Percentiles rank a stretch among this genome's conserved stretches.
Conservation (phyloP, 2,113 vertebrate genomes). For the Bagarius yarrelli region DNA sequence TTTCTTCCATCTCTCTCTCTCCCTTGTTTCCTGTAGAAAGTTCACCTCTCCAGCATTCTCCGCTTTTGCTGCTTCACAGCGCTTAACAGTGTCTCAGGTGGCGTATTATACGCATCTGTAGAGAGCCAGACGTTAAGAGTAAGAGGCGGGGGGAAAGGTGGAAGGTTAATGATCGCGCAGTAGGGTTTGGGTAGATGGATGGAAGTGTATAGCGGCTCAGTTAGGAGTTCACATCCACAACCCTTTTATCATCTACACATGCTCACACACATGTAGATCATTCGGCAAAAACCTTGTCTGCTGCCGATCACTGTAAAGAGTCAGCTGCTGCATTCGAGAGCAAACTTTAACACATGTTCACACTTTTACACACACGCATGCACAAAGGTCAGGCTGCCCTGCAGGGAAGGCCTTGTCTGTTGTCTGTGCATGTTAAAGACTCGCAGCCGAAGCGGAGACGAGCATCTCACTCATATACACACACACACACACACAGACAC, state of each 20-base stretch:
- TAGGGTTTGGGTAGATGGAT: constrained; percentile 17
- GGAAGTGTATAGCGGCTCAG: not conserved
- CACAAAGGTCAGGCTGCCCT: constrained; percentile 59
- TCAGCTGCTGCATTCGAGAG: constrained; percentile 38
- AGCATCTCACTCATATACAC: not conserved
- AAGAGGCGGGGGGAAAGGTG: not conserved
- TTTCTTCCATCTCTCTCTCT: not conserved
- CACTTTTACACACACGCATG: constrained; percentile 43
- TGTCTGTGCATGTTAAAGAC: constrained; percentile 60
- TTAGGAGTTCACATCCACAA: constrained; percentile 21
- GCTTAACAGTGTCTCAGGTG: constrained; percentile 10
- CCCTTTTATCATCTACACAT: not conserved
- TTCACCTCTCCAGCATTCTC: not conserved
- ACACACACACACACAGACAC: constrained; percentile 5
- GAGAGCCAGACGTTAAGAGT: not conserved
- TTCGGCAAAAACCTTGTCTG: constrained; percentile 40
- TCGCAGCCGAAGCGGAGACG: constrained; percentile 32
- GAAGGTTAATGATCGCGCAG: not conserved
- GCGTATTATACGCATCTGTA: not conserved
- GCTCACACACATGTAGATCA: constrained; percentile 8
- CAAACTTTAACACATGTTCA: constrained; percentile 51
- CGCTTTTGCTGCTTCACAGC: not conserved
- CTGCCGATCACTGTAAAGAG: constrained; percentile 35
- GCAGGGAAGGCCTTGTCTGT: constrained; percentile 65
- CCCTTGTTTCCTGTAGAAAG: not conserved